Conservation (phyloP, 2,113 vertebrate species). For the Aptenodytes patagonicus region DNA sequence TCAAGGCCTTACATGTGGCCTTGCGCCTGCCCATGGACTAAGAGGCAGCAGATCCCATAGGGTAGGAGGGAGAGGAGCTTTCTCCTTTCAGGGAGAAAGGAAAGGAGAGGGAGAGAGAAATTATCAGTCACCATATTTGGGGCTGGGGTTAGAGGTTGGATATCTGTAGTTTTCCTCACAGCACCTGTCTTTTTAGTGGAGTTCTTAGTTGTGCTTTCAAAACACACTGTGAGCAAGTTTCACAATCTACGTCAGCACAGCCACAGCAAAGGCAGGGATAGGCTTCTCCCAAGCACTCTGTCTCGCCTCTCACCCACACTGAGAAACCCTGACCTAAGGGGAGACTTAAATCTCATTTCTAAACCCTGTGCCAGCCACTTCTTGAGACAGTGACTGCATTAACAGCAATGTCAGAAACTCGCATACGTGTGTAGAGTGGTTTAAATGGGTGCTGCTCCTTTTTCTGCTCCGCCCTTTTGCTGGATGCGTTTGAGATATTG, state of each 20-base stretch:
- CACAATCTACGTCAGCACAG: neutral
- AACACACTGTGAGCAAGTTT: neutral
- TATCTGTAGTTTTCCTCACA: neutral
- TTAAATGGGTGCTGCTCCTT: neutral
- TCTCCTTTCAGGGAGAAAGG: neutral
- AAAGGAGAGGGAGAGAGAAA: neutral
- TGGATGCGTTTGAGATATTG: neutral
- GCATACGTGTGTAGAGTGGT: rapidly evolving
- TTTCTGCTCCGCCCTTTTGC: neutral
- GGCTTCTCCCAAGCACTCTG: neutral
- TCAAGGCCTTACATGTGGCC: neutral
- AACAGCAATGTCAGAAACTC: neutral
- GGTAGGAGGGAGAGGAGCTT: neutral
- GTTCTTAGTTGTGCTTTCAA: constrained; percentile 9
- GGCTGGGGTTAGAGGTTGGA: neutral
- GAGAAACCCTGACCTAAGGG: neutral
- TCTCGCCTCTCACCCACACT: neutral
- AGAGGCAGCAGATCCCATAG: neutral
- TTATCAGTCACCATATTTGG: neutral
- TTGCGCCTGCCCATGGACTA: neutral
- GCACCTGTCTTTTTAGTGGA: neutral
- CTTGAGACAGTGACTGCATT: neutral
- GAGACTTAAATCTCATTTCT: neutral
- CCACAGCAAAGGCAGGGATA: neutral
- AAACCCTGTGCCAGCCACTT: neutral